Conservation (phyloP, 1,140 invertebrate species). For the Micrasema minimum region DNA sequence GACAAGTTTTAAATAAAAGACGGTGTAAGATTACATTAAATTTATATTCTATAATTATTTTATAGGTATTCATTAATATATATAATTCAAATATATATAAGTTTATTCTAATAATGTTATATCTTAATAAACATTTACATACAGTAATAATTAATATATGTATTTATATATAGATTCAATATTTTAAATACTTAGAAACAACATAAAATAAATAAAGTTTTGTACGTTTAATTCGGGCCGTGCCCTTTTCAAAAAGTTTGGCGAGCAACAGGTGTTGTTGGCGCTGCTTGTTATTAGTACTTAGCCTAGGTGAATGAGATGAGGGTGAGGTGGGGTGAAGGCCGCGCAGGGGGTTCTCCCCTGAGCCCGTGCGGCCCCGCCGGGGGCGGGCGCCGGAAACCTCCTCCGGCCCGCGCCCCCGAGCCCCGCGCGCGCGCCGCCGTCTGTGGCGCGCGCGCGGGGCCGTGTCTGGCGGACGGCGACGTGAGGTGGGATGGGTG, state of each 20-base stretch:
- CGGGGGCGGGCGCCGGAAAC: slow-evolving; percentile 26
- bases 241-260: slow-evolving; percentile 10
- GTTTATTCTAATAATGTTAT: slow-evolving; percentile 59
- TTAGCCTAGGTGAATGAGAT: too few relatives aligned
- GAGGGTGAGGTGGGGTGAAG: slow-evolving; percentile 17
- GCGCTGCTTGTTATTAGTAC: too few relatives aligned
- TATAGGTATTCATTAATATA: too few relatives aligned
- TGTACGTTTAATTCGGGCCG: slow-evolving; percentile 43
- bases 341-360: slow-evolving; percentile 45
- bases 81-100: too few relatives aligned
- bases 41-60: slow-evolving; percentile 60
- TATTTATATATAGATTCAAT: slow-evolving; percentile 49
- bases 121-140: slow-evolving; percentile 53
- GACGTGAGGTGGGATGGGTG: slow-evolving; percentile 20
- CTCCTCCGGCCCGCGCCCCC: slow-evolving; percentile 27
- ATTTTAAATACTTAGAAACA: slow-evolving; percentile 47
- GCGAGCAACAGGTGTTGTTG: too few relatives aligned
- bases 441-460: neutral
- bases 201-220: slow-evolving; percentile 50
- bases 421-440: neutral
- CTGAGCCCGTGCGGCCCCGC: slow-evolving; percentile 42
- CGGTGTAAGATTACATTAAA: too few relatives aligned
- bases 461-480: neutral
- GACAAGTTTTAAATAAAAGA: too few relatives aligned
- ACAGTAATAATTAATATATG: slow-evolving; percentile 50